A percentile compares a stretch with the other conserved stretches of the same genome.
These are phyloP conservation scores for Coreius guichenoti DNA, from an alignment of 2,797 vertebrate genomes.

Conservation along the genomic window DNA sequence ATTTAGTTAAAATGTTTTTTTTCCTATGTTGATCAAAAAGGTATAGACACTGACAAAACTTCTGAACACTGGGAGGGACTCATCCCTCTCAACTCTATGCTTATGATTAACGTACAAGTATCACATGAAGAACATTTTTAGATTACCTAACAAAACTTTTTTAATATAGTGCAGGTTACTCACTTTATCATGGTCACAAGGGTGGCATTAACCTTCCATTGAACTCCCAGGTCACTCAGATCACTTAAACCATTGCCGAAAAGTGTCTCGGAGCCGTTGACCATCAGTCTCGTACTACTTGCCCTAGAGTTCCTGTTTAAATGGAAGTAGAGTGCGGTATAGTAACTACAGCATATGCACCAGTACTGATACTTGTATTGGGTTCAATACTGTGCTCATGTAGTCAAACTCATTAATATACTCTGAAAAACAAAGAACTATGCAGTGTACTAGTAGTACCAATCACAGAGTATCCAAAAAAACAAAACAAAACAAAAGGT, in stretches of 20 bases:
- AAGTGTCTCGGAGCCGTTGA: constrained; percentile 82
- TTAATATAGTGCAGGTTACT: constrained; percentile 52
- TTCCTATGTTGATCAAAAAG: not conserved
- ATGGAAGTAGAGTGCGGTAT: not conserved
- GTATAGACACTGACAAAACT: not conserved
- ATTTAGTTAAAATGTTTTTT: not conserved
- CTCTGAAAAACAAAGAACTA: not conserved
- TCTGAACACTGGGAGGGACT: not conserved
- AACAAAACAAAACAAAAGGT: not conserved
- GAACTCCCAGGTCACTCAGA: constrained; percentile 75
- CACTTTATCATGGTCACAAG: constrained; percentile 87
- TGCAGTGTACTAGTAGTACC: no score
- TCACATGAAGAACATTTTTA: not conserved
- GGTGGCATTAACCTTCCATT: constrained; percentile 87
- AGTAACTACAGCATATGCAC: not conserved
- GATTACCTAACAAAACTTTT: not conserved
- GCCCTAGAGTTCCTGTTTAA: constrained; percentile 81
- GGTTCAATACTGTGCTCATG: not conserved
- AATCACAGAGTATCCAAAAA: not conserved
- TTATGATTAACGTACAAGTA: no score
- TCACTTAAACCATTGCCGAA: constrained; percentile 76
- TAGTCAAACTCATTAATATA: not conserved
- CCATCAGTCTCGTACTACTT: constrained; percentile 81
- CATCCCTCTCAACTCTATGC: not conserved
- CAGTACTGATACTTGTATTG: not conserved